Base-by-base conservation (phyloP, 2,888 invertebrate genomes). In the Mantis religiosa region DNA sequence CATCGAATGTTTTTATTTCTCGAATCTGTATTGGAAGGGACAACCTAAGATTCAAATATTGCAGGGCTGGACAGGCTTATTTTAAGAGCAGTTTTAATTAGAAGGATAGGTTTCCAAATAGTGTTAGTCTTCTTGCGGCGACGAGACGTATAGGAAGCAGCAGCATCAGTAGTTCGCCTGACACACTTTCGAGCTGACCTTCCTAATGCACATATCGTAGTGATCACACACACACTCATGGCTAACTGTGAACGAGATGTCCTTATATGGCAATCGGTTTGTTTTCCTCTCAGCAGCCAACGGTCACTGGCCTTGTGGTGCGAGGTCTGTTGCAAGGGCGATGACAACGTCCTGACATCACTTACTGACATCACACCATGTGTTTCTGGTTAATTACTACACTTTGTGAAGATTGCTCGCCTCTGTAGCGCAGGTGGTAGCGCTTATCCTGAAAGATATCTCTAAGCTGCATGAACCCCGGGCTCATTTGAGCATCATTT, bases 221-320 rank as follows among this genome's bases (percentile, higher is more conserved):
- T 71, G 30, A 30, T 2, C 4, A 20, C 20, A 20, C 54, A 71
- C 54, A 71, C 54, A 20, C 25, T 71, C 54, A 71, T 71, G 54
- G 54, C 20, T 71, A 71, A 71, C 54, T 87, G 82, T 87, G 87
- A 87, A 87, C 87, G 87, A 87, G 87, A 82, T 87, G 87, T n/a
- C 87, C 82, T 82, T 87, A 82, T 82, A 87, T 34, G 87, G 87
- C 34, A 87, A 87, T 71, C 20, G 54, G 54, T 71, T 71, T 71
- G 54, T 71, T 71, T 71, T 71, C 54, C 54, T 71, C 54, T n/a
- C n/a, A n/a, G 54, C 54, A 71, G 54, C 20, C 15, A 71, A 71
- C 54, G 54, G 54, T 71, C 54, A 71, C 54, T 71, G 54, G 54
- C 54, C 54, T 71, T 71, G 54, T 71, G 54, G 54, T 25, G 54